These are phyloP conservation scores for Eupelmus urozonus DNA, from an alignment of 2,888 invertebrate species.

Conservation along the genomic window DNA sequence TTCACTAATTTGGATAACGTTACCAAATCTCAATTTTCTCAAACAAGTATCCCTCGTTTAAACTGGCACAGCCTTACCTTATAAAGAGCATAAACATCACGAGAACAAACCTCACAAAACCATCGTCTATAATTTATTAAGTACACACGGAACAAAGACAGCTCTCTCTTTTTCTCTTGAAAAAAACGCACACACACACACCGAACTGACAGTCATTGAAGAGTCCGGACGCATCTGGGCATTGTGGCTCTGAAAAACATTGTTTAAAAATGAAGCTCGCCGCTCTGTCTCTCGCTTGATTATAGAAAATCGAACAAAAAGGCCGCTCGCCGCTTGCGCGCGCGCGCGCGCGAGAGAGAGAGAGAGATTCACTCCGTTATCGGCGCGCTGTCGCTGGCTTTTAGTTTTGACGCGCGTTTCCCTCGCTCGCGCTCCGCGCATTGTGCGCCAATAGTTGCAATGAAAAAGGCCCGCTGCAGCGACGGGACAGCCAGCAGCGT, in stretches of 20 bases:
- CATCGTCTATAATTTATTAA: no score
- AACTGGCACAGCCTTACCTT: no score
- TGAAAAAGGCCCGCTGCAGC: slow-evolving; percentile 48
- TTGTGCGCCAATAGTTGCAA: slow-evolving; percentile 36
- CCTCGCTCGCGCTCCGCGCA: slow-evolving; percentile 9
- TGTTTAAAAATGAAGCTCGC: slow-evolving; percentile 55
- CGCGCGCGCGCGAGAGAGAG: neutral
- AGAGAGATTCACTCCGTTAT: slow-evolving; percentile 51
- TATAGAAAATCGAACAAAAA: slow-evolving; percentile 61
- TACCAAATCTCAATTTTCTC: no score
- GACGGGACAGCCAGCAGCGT: slow-evolving; percentile 33
- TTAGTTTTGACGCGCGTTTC: slow-evolving; percentile 60
- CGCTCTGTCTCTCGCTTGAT: slow-evolving; percentile 29
- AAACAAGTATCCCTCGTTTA: no score
- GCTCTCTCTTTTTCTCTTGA: no score
- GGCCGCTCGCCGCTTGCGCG: neutral
- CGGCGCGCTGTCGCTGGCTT: slow-evolving; percentile 52
- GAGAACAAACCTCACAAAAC: no score
- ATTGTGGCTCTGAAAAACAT: slow-evolving; percentile 50
- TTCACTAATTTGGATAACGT: no score
- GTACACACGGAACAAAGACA: neutral
- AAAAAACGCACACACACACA: slow-evolving; percentile 8
- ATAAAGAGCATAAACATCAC: no score
- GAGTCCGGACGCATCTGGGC: slow-evolving; percentile 8
- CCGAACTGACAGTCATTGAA: slow-evolving; percentile 34